A percentile compares a stretch with the other conserved stretches of the same genome.
Evolutionary conservation across 2,797 vertebrate genomes (phyloP).

Genomic region (Urocyon cinereoargenteus): DNA sequence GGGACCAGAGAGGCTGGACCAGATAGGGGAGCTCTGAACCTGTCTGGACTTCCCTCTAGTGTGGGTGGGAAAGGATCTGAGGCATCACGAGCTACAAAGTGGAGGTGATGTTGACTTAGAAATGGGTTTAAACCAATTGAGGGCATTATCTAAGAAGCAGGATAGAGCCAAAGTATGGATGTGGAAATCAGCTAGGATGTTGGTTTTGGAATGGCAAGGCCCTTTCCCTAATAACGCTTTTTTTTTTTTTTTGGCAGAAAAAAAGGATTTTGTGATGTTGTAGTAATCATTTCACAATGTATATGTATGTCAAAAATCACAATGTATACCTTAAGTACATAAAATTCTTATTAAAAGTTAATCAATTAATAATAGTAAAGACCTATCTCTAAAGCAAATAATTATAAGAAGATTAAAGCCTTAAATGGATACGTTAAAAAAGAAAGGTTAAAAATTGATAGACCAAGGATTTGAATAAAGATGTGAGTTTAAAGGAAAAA

Average conservation of each 20-base stretch:
- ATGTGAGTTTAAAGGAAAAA: neutral
- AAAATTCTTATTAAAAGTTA: constrained; percentile 10
- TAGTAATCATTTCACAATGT: neutral
- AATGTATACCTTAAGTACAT: neutral
- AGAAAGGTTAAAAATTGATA: neutral
- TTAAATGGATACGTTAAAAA: neutral
- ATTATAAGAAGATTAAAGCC: neutral
- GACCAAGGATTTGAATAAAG: neutral
- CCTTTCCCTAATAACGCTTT: neutral
- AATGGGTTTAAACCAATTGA: neutral
- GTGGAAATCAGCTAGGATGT: constrained; percentile 3
- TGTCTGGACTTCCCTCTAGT: fast-evolving
- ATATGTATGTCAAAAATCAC: neutral
- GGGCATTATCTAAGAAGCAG: neutral
- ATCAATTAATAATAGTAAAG: neutral
- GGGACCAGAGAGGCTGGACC: neutral
- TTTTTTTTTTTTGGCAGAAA: neutral
- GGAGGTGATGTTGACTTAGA: neutral
- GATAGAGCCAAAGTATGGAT: neutral
- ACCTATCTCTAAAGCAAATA: neutral
- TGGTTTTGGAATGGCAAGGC: neutral
- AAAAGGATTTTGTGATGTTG: constrained; percentile 16
- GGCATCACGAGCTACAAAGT: neutral
- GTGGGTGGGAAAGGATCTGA: neutral
- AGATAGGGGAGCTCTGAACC: neutral